Evolutionary conservation across 2,113 vertebrate genomes (phyloP).

Genomic region (Psettodes erumei): DNA sequence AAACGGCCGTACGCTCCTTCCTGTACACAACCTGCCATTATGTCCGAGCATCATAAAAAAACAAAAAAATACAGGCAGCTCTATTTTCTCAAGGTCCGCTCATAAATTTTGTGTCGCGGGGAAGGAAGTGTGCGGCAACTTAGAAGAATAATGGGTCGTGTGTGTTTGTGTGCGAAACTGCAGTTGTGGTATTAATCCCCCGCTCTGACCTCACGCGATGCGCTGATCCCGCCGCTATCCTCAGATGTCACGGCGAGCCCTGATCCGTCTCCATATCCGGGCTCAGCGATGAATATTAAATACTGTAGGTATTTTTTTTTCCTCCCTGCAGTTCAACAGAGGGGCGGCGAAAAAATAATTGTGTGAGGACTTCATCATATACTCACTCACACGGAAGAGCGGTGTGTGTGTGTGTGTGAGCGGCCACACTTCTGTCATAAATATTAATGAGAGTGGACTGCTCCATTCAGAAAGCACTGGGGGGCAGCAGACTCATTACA

Average conservation of each 20-base stretch:
- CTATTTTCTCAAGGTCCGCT: conserved; percentile 40
- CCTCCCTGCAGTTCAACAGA: conserved; percentile 2
- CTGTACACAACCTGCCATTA: not conserved
- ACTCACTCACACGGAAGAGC: not conserved
- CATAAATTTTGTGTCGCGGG: conserved; percentile 5
- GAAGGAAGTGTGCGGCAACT: conserved; percentile 21
- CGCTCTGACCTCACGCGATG: conserved; percentile 39
- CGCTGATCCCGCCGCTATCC: conserved; percentile 35
- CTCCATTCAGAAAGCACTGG: conserved; percentile 50
- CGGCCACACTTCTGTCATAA: conserved; percentile 32
- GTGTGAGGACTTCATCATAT: no score
- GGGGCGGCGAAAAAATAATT: conserved; percentile 19
- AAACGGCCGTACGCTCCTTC: conserved; percentile 41
- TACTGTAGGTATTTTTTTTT: not conserved
- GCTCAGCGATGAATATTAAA: not conserved
- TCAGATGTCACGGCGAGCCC: conserved; percentile 1
- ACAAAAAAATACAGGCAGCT: conserved; percentile 41
- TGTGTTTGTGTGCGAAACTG: conserved; percentile 45
- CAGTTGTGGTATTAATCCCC: conserved; percentile 51
- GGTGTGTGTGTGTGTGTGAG: not conserved
- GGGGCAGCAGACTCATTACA: conserved; percentile 53
- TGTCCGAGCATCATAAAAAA: conserved; percentile 35
- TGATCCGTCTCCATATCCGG: not conserved
- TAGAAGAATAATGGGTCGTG: conserved; percentile 28
- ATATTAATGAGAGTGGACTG: conserved; percentile 41